A percentile compares a stretch with the other conserved stretches of the same genome.
Conservation (phyloP, 2,113 vertebrate genomes). For the Theristicus caerulescens region DNA sequence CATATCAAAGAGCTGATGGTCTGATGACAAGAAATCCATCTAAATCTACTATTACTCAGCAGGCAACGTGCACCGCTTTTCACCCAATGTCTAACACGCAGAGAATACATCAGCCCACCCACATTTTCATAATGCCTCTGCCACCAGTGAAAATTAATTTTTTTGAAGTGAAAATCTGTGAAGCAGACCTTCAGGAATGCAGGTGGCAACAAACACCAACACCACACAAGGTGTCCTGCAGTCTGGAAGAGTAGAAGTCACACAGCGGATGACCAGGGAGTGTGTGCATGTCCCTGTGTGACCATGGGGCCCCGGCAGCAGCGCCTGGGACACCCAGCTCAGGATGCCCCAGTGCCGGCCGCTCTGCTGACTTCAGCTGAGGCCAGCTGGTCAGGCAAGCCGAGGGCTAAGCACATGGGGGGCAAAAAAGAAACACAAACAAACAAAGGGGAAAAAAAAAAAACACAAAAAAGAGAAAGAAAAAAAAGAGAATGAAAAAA, state of each 20-base stretch:
- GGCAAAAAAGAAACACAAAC: too few relatives aligned
- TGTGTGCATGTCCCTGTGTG: background rate
- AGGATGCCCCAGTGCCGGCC: fast-evolving
- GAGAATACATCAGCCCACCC: background rate
- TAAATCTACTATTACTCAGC: background rate
- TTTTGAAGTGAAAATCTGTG: background rate
- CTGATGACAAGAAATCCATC: background rate
- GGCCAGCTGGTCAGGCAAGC: background rate
- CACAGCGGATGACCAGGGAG: background rate
- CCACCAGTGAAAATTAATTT: background rate
- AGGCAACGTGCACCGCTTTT: background rate
- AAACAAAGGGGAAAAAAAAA: too few relatives aligned
- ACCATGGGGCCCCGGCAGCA: background rate
- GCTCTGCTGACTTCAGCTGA: background rate
- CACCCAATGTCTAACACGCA: fast-evolving
- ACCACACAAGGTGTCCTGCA: background rate
- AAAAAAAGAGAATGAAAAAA: too few relatives aligned
- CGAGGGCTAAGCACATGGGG: background rate
- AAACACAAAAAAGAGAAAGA: too few relatives aligned
- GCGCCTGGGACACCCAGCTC: background rate
- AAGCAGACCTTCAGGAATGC: background rate
- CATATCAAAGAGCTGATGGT: background rate
- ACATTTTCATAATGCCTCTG: background rate
- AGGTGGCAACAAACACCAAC: background rate
- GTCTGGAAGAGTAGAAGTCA: background rate